phyloP scores from a whole-genome alignment of 92 coral and sea anemone genomes.

The Porites evermanni region DNA sequence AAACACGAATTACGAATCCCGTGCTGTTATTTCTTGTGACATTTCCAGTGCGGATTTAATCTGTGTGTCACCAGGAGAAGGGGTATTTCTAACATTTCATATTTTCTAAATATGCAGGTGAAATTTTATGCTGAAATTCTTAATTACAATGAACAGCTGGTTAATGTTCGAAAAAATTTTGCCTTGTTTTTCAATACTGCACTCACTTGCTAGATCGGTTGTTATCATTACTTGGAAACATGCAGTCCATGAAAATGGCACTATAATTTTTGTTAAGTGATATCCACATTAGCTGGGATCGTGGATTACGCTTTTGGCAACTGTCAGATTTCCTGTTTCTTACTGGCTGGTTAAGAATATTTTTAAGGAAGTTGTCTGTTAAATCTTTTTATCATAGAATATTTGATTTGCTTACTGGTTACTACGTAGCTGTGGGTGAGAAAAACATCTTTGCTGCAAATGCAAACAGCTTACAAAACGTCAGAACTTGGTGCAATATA shows the following conservation, averaged over 20 bases:
- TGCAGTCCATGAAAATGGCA: background rate
- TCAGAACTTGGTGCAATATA: too few species aligned
- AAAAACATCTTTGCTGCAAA: too few species aligned
- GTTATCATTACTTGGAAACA: background rate
- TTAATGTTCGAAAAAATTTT: slow-evolving; percentile 15
- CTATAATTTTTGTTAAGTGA: background rate
- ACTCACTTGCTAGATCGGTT: background rate
- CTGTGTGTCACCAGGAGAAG: background rate
- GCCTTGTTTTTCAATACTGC: background rate
- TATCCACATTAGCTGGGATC: background rate
- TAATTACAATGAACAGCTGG: slow-evolving; percentile 46
- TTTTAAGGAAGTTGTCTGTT: too few species aligned
- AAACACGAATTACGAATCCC: background rate
- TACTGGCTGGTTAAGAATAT: background rate
- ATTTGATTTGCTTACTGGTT: too few species aligned
- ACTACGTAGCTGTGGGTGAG: too few species aligned
- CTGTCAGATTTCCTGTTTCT: background rate
- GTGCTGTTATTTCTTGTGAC: background rate
- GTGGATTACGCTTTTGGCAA: background rate
- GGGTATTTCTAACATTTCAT: slow-evolving; percentile 7
- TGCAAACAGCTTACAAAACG: too few species aligned
- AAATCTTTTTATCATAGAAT: too few species aligned
- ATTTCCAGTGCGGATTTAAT: background rate
- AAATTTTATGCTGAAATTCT: slow-evolving; percentile 9
- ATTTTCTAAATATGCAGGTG: slow-evolving; percentile 34